A percentile compares a stretch with the other conserved stretches of the same genome.
Conservation (phyloP, 64 coral and sea anemone species). For the Porites lutea region DNA sequence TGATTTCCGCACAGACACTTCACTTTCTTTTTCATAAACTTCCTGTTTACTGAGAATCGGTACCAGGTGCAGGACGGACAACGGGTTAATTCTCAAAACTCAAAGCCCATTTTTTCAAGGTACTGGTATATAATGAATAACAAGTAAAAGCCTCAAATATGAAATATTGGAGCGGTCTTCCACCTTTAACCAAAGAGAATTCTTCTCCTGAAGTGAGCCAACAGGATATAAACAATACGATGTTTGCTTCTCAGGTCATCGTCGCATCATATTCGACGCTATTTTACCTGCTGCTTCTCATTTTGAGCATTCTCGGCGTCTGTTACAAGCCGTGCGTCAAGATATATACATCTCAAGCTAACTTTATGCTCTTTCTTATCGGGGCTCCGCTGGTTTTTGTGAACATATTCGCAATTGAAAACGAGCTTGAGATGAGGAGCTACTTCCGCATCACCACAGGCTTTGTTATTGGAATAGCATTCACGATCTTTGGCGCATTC, state of each 20-base stretch:
- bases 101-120: no score
- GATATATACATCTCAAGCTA: constrained; percentile 53
- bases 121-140: no score
- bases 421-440: constrained; percentile 36
- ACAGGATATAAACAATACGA: constrained; percentile 40
- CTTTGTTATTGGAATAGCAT: constrained; percentile 58
- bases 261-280: constrained; percentile 52
- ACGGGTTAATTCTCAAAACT: no score
- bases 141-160: background rate
- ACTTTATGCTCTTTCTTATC: constrained; percentile 56
- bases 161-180: background rate
- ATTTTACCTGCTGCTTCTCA: constrained; percentile 63
- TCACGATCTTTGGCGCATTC: constrained; percentile 27
- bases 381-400: constrained; percentile 37
- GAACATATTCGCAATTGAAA: constrained; percentile 34
- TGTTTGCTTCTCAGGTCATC: constrained; percentile 18
- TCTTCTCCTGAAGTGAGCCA: constrained; percentile 14
- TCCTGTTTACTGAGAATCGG: no score
- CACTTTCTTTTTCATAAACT: no score
- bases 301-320: constrained; percentile 34
- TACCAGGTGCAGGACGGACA: no score
- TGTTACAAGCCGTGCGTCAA: constrained; percentile 31
- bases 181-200: background rate
- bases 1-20: no score
- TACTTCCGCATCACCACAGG: constrained; percentile 51